Evolutionary conservation across 2,888 invertebrate species (phyloP).

Genomic region (Macaria liturata): DNA sequence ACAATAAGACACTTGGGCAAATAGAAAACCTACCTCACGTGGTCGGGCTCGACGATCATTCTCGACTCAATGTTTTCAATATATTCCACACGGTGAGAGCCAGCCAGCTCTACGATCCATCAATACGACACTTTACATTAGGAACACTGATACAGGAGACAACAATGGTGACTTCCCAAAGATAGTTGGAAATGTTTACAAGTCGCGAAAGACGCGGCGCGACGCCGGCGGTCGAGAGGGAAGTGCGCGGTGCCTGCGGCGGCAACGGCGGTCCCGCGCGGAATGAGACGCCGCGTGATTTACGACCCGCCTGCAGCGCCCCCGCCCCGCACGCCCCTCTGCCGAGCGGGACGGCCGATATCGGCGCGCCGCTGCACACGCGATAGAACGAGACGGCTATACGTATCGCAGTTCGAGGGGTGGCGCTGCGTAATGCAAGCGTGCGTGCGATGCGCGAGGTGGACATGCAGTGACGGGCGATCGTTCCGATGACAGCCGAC

Average conservation of each 20-base stretch:
- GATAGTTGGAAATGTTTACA: conserved; percentile 73
- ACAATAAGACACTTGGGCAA: conserved; percentile 64
- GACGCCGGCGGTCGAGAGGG: conserved; percentile 73
- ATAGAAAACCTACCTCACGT: conserved; percentile 75
- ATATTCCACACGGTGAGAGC: conserved; percentile 60
- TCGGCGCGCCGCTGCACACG: conserved; percentile 31
- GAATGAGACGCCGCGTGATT: conserved; percentile 83
- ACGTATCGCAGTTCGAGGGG: conserved; percentile 70
- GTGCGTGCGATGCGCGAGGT: conserved; percentile 82
- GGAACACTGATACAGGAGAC: conserved; percentile 59
- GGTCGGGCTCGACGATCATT: conserved; percentile 82
- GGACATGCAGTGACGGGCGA: conserved; percentile 80
- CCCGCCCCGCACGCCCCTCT: conserved; percentile 75
- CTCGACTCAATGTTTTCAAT: conserved; percentile 74
- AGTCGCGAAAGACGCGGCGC: conserved; percentile 80
- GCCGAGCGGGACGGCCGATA: conserved; percentile 58
- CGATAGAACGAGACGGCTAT: conserved; percentile 63
- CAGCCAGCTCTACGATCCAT: conserved; percentile 69
- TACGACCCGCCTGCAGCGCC: conserved; percentile 83
- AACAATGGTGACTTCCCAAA: conserved; percentile 65
- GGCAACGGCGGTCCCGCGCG: conserved; percentile 81
- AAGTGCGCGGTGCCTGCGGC: conserved; percentile 81
- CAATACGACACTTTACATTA: conserved; percentile 64
- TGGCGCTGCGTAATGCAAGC: conserved; percentile 83
- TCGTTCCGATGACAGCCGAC: conserved; percentile 77